Evolutionary conservation across 2,113 vertebrate species (phyloP).

Genomic region (Leucopsar rothschildi): DNA sequence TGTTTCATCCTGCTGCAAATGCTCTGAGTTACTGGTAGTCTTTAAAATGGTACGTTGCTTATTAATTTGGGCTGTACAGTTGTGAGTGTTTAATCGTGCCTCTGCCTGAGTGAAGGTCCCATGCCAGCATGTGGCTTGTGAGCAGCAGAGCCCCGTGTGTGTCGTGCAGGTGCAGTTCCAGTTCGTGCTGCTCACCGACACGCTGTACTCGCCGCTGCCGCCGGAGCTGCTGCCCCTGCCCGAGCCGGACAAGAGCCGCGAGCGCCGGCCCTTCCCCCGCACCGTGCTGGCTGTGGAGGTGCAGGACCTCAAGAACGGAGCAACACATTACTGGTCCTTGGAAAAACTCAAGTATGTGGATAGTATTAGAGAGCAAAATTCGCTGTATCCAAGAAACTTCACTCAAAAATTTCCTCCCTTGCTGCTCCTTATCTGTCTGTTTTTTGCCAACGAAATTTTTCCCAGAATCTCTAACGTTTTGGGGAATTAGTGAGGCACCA

Average conservation of each 20-base stretch:
- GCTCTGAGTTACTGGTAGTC: neutral
- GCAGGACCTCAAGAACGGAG: slow-evolving; percentile 96
- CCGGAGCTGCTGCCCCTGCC: slow-evolving; percentile 84
- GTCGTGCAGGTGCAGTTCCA: slow-evolving; percentile 91
- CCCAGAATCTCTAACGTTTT: neutral
- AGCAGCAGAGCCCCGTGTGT: too few species aligned
- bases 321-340: slow-evolving; percentile 96
- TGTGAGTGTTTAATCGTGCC: rapidly evolving
- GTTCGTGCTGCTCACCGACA: slow-evolving; percentile 95
- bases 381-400: neutral
- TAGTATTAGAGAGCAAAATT: too few species aligned
- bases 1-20: neutral
- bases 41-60: neutral
- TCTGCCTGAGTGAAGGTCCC: neutral
- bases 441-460: neutral
- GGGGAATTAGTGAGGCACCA: neutral
- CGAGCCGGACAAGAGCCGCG: slow-evolving; percentile 79
- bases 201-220: slow-evolving; percentile 90
- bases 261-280: slow-evolving; percentile 85
- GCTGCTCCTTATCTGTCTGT: neutral
- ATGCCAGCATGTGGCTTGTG: neutral
- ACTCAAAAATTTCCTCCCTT: neutral
- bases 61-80: neutral
- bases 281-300: slow-evolving; percentile 96
- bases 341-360: slow-evolving; percentile 92